Evolutionary conservation across 2,888 invertebrate species (phyloP).

Genomic region (Syrista parreyssii): DNA sequence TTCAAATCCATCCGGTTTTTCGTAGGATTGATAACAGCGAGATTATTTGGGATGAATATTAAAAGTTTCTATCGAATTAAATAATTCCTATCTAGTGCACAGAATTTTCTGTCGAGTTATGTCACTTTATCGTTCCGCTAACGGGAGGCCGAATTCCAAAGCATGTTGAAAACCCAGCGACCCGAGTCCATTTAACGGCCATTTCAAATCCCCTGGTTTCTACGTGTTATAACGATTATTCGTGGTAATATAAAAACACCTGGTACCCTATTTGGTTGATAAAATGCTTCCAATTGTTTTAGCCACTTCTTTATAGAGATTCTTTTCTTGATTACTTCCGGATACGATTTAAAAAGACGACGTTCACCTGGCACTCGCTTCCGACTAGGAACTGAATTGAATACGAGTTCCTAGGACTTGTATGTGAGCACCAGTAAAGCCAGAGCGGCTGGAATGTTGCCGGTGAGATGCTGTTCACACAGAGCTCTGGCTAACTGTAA

Average conservation of each 20-base stretch:
- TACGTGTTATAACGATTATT: not conserved
- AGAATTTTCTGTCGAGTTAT: not conserved
- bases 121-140: not conserved
- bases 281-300: not conserved
- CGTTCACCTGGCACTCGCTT: not conserved
- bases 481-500: constrained; percentile 49
- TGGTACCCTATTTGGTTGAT: not conserved
- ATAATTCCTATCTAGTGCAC: not conserved
- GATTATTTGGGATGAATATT: not conserved
- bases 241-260: not conserved
- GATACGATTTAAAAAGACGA: not conserved
- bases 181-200: not conserved
- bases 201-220: not conserved
- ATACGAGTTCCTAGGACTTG: not conserved
- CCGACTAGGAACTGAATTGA: constrained; percentile 2
- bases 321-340: not conserved
- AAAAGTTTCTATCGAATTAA: not conserved
- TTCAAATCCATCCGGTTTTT: not conserved
- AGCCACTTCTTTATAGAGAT: not conserved
- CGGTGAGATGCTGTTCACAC: constrained; percentile 23
- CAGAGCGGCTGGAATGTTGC: constrained; percentile 27
- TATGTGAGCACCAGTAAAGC: constrained; percentile 1
- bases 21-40: not conserved
- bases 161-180: not conserved
- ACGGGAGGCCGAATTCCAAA: not conserved